A percentile compares a stretch with the other conserved stretches of the same genome.
Evolutionary conservation across 2,888 invertebrate species (phyloP).

Genomic region (Graphium colonna): DNA sequence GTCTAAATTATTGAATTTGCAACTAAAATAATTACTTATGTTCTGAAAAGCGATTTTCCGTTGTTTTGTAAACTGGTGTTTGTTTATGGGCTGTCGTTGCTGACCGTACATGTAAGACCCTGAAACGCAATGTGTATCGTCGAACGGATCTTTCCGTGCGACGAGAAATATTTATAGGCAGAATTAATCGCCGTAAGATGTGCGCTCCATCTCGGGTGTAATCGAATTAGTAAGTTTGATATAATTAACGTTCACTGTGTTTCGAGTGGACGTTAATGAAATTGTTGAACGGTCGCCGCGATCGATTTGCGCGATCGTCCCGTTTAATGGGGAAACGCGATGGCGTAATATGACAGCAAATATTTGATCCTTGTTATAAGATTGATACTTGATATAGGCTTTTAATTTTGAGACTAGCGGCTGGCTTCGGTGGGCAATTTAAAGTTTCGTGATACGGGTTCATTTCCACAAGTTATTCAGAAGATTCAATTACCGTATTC

Average conservation of each 20-base stretch:
- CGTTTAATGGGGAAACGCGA: conserved; percentile 1
- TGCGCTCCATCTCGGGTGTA: conserved; percentile 1
- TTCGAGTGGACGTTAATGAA: conserved; percentile 18
- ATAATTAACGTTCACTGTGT: conserved; percentile 12
- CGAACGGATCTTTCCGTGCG: background rate
- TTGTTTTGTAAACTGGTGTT: background rate
- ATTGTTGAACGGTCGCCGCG: conserved; percentile 7
- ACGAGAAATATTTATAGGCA: conserved; percentile 8
- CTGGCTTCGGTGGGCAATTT: too few species aligned
- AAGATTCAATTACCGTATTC: too few species aligned
- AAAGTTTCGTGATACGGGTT: too few species aligned
- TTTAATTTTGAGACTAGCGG: background rate
- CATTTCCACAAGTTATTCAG: too few species aligned
- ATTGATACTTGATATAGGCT: background rate
- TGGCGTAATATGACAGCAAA: background rate
- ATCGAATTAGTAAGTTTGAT: conserved; percentile 13
- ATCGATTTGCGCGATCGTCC: conserved; percentile 5
- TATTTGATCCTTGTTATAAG: background rate
- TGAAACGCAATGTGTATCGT: background rate
- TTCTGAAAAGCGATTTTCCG: too few species aligned
- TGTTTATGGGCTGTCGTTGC: background rate
- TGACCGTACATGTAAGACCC: background rate
- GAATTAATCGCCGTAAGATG: background rate
- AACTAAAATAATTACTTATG: too few species aligned
- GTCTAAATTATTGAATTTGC: too few species aligned